phyloP scores from a whole-genome alignment of 2,888 invertebrate genomes.

The Pediacus dermestoides region DNA sequence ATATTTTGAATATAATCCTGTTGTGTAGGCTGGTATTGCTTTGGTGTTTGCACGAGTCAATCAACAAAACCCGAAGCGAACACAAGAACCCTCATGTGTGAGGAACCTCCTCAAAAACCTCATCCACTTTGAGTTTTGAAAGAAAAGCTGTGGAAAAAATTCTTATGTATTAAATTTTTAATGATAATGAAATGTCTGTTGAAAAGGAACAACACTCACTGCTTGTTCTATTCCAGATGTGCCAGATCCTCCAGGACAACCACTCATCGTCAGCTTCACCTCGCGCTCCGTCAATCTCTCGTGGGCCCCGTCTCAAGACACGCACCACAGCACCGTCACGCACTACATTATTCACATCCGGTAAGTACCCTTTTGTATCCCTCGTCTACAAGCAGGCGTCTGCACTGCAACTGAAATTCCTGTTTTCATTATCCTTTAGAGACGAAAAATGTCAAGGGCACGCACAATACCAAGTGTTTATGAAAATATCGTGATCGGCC shows the following conservation, averaged over 20 bases:
- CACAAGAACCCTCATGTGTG: too few species aligned
- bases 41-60: too few species aligned
- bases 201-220: too few species aligned
- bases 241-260: conserved; percentile 68
- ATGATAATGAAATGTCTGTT: neutral
- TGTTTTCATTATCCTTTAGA: conserved; percentile 8
- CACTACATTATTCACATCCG: conserved; percentile 71
- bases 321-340: conserved; percentile 65
- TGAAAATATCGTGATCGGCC: conserved; percentile 3
- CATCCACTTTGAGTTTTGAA: too few species aligned
- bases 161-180: neutral
- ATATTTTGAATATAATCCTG: too few species aligned
- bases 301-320: conserved; percentile 69
- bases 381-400: conserved; percentile 2
- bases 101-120: too few species aligned
- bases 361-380: conserved; percentile 52
- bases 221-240: conserved; percentile 56
- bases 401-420: conserved; percentile 7
- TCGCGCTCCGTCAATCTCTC: conserved; percentile 70
- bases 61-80: too few species aligned
- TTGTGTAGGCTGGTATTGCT: too few species aligned
- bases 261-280: conserved; percentile 68
- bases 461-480: neutral
- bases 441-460: conserved; percentile 21
- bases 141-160: too few species aligned